These are phyloP conservation scores for Acrocephalus arundinaceus DNA, from an alignment of 2,113 vertebrate species.

Conservation along the genomic window DNA sequence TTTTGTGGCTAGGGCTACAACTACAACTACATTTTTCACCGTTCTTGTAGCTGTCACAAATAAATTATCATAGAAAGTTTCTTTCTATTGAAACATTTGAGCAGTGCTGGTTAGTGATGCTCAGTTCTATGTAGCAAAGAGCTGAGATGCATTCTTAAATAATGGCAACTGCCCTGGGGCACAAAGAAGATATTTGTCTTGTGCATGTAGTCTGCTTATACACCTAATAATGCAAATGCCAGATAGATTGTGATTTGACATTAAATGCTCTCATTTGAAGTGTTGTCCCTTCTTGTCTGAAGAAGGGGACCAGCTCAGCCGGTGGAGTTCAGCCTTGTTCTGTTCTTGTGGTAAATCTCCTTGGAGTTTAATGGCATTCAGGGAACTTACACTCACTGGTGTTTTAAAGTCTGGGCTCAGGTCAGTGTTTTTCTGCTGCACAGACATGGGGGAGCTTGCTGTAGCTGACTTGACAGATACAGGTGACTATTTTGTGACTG, in stretches of 20 bases:
- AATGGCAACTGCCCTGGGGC: neutral
- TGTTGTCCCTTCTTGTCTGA: neutral
- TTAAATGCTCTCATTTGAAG: neutral
- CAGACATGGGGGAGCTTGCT: neutral
- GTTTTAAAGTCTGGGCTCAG: neutral
- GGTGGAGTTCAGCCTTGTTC: neutral
- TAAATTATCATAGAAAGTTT: neutral
- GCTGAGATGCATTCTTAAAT: neutral
- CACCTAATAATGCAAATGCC: neutral
- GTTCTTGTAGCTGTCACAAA: neutral
- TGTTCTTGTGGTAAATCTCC: neutral
- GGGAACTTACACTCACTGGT: rapidly evolving
- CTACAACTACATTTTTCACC: neutral
- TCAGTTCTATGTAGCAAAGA: neutral
- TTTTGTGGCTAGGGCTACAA: neutral
- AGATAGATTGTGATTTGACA: neutral
- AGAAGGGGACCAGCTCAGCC: neutral
- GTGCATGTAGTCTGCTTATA: neutral
- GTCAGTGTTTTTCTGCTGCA: neutral
- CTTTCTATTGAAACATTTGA: neutral
- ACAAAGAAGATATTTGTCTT: neutral
- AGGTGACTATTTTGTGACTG: neutral
- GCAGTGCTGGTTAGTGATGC: neutral
- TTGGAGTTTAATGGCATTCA: neutral
- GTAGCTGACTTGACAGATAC: neutral